Percentiles rank a stretch among this genome's conserved stretches.
Evolutionary conservation across 1,140 invertebrate genomes (phyloP).

Genomic region (Pseudomyrmex dendroicus): DNA sequence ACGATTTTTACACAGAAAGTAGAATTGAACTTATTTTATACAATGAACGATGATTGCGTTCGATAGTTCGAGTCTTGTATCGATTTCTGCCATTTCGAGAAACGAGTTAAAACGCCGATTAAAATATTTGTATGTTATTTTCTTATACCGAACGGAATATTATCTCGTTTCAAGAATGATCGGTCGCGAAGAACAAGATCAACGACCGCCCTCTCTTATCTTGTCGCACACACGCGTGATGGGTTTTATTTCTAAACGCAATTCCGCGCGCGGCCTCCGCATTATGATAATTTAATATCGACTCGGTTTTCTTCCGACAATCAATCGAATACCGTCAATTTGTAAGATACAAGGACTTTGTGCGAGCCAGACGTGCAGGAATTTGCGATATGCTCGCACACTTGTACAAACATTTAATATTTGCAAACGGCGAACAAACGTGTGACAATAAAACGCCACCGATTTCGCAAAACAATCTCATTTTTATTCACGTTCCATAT

Average conservation of each 20-base stretch:
- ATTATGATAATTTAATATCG: slow-evolving; percentile 69
- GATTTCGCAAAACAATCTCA: too few relatives aligned
- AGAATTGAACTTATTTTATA: too few relatives aligned
- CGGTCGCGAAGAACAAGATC: not conserved
- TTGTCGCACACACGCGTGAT: not conserved
- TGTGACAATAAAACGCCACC: not conserved
- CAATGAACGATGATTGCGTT: too few relatives aligned
- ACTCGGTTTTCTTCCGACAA: slow-evolving; percentile 65
- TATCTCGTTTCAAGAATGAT: not conserved
- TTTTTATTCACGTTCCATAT: too few relatives aligned
- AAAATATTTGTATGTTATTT: too few relatives aligned
- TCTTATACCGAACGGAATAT: too few relatives aligned
- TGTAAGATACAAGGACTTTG: slow-evolving; percentile 40
- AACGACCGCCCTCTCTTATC: slow-evolving; percentile 20
- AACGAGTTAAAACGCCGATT: too few relatives aligned
- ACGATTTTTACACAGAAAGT: too few relatives aligned
- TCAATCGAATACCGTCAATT: slow-evolving; percentile 2
- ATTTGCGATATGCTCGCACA: slow-evolving; percentile 12
- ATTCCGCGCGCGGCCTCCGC: slow-evolving; percentile 42
- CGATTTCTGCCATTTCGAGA: too few relatives aligned
- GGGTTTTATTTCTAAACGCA: not conserved
- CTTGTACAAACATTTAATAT: not conserved
- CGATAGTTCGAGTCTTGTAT: too few relatives aligned
- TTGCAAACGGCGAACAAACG: not conserved
- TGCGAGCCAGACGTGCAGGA: slow-evolving; percentile 19